Evolutionary conservation across 2,888 invertebrate genomes (phyloP).

Genomic region (Trissonchulus sp.): DNA sequence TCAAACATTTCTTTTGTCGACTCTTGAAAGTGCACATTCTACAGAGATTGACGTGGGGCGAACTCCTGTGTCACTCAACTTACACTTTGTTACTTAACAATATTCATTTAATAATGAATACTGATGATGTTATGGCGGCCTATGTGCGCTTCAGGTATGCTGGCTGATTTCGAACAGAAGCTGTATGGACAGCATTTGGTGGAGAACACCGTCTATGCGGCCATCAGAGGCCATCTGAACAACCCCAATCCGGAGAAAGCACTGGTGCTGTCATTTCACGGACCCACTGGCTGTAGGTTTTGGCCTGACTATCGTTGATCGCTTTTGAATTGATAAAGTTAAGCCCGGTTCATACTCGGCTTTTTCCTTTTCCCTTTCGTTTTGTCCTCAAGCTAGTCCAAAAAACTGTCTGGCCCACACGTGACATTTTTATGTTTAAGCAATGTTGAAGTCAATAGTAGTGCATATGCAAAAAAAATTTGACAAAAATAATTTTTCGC

Average conservation of each 20-base stretch:
- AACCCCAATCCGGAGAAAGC: slow-evolving; percentile 64
- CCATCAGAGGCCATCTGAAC: slow-evolving; percentile 63
- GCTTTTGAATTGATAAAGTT: background rate
- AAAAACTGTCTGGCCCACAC: background rate
- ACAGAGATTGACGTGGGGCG: too few relatives aligned
- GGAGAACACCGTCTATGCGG: slow-evolving; percentile 63
- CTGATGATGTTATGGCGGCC: background rate
- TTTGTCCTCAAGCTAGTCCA: background rate
- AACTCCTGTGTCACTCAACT: too few relatives aligned
- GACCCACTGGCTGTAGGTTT: slow-evolving; percentile 67
- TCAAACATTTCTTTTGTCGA: too few relatives aligned
- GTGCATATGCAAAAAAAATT: too few relatives aligned
- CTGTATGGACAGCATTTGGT: slow-evolving; percentile 70
- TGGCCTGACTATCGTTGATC: background rate
- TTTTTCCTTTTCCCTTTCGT: background rate
- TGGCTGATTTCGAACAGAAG: background rate
- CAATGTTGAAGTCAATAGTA: too few relatives aligned
- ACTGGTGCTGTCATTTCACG: slow-evolving; percentile 85
- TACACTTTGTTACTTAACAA: too few relatives aligned
- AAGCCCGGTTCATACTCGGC: too few relatives aligned
- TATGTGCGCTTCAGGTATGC: too few relatives aligned
- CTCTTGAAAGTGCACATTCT: too few relatives aligned
- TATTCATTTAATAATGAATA: slow-evolving; percentile 24
- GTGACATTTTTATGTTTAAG: too few relatives aligned
- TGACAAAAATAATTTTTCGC: too few relatives aligned